A percentile compares a stretch with the other conserved stretches of the same genome.
Evolutionary conservation across 2,797 vertebrate species (phyloP).

Genomic region (Urosaurus nigricauda): DNA sequence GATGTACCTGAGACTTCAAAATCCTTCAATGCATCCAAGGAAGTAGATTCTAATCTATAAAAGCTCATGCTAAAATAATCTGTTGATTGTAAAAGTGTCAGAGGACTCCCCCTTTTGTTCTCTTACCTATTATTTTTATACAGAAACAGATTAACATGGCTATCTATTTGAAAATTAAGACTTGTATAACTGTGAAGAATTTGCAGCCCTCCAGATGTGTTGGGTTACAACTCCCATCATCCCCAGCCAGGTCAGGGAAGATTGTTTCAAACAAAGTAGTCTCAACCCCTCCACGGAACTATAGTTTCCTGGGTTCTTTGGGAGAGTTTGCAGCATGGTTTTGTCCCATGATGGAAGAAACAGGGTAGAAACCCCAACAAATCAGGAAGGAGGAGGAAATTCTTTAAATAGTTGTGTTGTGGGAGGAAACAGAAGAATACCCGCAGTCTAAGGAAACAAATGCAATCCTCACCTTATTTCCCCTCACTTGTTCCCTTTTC

Average conservation of each 20-base stretch:
- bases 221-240: neutral
- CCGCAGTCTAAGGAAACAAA: neutral
- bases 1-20: no score
- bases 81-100: no score
- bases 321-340: neutral
- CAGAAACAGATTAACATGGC: no score
- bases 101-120: no score
- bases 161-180: neutral
- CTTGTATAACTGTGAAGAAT: neutral
- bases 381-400: no score
- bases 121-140: no score
- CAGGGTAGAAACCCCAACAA: neutral
- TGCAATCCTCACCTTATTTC: neutral
- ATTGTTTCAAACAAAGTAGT: neutral
- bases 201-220: neutral
- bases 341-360: neutral
- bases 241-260: neutral
- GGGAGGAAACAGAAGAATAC: rapidly evolving
- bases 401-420: neutral
- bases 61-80: no score
- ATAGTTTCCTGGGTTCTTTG: neutral
- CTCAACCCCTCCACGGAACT: neutral
- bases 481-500: neutral
- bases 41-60: no score
- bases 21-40: no score